A percentile compares a stretch with the other conserved stretches of the same genome.
These are phyloP conservation scores for Drosophila lacicola DNA, from an alignment of 2,888 invertebrate species.

Conservation along the genomic window DNA sequence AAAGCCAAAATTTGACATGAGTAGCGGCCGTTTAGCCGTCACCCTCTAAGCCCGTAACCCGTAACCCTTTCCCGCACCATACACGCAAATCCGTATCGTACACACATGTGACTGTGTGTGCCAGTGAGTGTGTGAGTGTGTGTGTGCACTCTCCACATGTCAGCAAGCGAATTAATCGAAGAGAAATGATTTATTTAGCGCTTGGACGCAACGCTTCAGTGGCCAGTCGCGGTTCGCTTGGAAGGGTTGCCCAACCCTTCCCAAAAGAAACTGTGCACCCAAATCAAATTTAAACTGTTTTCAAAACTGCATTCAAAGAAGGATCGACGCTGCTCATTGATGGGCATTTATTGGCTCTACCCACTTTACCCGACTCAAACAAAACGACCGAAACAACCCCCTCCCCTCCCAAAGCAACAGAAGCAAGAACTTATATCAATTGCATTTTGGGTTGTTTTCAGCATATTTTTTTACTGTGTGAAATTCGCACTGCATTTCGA, in stretches of 20 bases:
- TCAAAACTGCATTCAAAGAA: conserved; percentile 73
- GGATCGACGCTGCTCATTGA: conserved; percentile 65
- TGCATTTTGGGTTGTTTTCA: conserved; percentile 55
- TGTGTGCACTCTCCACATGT: conserved; percentile 80
- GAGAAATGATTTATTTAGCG: conserved; percentile 85
- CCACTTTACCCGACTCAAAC: conserved; percentile 36
- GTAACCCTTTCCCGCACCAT: conserved; percentile 40
- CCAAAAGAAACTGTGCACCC: conserved; percentile 57
- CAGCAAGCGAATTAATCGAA: conserved; percentile 85
- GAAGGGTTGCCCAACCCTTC: conserved; percentile 67
- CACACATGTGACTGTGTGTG: conserved; percentile 33
- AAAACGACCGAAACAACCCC: conserved; percentile 12
- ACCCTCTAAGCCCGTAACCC: conserved; percentile 53
- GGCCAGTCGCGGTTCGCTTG: conserved; percentile 52
- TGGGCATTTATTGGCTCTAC: conserved; percentile 76
- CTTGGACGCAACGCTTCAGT: conserved; percentile 73
- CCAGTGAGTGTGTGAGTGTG: conserved; percentile 23
- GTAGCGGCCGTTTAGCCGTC: conserved; percentile 73
- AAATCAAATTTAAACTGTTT: conserved; percentile 82
- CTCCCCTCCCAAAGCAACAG: neutral
- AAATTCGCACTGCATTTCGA: conserved; percentile 59
- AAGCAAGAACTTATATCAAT: conserved; percentile 27
- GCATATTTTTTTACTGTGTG: conserved; percentile 50
- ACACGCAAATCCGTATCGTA: conserved; percentile 8
- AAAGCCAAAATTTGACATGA: conserved; percentile 82